phyloP scores from a whole-genome alignment of 1,140 invertebrate species.

The Calycopis cecrops region DNA sequence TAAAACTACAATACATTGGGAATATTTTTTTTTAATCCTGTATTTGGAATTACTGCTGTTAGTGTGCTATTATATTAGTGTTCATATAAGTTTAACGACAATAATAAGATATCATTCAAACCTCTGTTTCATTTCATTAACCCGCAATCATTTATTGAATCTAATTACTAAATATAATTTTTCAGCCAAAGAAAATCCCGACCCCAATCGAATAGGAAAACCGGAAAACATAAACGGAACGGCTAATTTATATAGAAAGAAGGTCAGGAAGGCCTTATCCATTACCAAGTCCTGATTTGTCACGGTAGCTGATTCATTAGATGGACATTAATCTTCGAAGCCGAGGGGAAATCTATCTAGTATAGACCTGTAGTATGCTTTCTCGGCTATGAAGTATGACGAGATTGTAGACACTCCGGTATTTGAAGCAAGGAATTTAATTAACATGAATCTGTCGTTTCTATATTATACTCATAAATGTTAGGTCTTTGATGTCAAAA shows the following conservation, averaged over 20 bases:
- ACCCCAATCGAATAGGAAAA: constrained; percentile 5
- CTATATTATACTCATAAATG: background rate
- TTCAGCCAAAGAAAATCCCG: background rate
- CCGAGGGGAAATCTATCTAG: background rate
- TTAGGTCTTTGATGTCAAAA: background rate
- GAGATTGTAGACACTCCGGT: constrained; percentile 1
- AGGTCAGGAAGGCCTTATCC: constrained; percentile 40
- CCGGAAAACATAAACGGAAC: constrained; percentile 34
- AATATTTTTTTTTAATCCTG: too few species aligned
- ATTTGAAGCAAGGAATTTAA: constrained; percentile 2
- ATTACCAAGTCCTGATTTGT: constrained; percentile 55
- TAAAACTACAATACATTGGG: too few species aligned
- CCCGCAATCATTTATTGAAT: constrained; percentile 8
- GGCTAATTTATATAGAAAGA: constrained; percentile 33
- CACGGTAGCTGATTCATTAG: constrained; percentile 58
- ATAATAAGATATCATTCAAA: too few species aligned
- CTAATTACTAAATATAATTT: constrained; percentile 1
- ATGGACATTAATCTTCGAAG: constrained; percentile 45
- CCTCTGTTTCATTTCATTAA: background rate
- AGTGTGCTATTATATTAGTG: too few species aligned
- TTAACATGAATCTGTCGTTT: constrained; percentile 7
- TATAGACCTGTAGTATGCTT: background rate
- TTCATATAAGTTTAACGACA: background rate
- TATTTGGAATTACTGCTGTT: too few species aligned
- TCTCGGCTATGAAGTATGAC: too few species aligned